Conservation (phyloP, 92 coral and sea anemone genomes). For the Parazoanthus swiftii region DNA sequence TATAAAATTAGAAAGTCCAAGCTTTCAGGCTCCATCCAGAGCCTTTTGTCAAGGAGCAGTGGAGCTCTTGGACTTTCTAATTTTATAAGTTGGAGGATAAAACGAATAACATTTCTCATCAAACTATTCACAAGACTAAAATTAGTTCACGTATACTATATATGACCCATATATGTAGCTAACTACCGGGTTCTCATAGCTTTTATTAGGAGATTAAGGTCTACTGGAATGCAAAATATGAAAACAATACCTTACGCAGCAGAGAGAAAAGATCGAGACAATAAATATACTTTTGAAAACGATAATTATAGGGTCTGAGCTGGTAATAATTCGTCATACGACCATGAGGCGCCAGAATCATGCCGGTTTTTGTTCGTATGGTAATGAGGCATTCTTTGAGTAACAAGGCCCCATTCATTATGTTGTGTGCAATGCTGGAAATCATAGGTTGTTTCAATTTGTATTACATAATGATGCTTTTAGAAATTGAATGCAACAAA, state of each 20-base stretch:
- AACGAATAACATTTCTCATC: no score
- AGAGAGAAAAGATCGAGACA: background rate
- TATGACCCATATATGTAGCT: no score
- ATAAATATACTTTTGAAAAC: background rate
- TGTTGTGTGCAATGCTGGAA: slow-evolving; percentile 10
- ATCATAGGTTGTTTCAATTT: background rate
- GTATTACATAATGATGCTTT: background rate
- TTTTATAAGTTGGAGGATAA: no score
- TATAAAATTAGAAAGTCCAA: no score
- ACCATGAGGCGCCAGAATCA: slow-evolving; percentile 21
- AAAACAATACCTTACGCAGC: background rate
- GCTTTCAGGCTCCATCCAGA: no score
- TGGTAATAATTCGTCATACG: background rate
- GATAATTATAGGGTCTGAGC: slow-evolving; percentile 1
- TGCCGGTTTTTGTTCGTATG: slow-evolving; percentile 13
- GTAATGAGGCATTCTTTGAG: background rate
- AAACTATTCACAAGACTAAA: no score
- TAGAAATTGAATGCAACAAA: background rate
- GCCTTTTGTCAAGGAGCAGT: no score
- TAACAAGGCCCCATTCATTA: background rate
- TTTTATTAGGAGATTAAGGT: background rate
- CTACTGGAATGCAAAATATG: background rate
- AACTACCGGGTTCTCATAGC: background rate
- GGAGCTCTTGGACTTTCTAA: no score
- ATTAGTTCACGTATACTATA: no score